phyloP scores from a whole-genome alignment of 2,797 vertebrate species.

The Dicrostonyx torquatus region DNA sequence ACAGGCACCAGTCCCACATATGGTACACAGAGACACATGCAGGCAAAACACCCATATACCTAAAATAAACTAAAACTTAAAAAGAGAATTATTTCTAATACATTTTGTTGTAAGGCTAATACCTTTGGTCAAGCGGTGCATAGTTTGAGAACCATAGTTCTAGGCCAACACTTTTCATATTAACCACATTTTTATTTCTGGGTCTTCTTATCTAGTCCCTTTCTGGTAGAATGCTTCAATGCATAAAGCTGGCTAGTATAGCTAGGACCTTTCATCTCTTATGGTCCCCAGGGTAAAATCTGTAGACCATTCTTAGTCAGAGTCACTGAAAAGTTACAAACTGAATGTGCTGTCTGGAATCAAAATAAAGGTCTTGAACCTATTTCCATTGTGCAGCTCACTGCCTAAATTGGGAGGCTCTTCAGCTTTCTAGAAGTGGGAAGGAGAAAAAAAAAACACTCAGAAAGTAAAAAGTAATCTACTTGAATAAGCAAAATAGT shows the following conservation, averaged over 20 bases:
- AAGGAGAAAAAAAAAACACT: slow-evolving; percentile 5
- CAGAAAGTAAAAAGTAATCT: slow-evolving; percentile 37
- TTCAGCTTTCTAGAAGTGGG: slow-evolving; percentile 31
- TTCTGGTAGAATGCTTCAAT: slow-evolving; percentile 37
- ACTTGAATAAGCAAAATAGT: slow-evolving; percentile 49
- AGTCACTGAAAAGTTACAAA: slow-evolving; percentile 10
- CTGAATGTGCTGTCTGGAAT: not conserved
- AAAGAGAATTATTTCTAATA: not conserved
- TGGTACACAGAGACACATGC: too few relatives aligned
- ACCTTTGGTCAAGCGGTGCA: not conserved
- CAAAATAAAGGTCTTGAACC: slow-evolving; percentile 39
- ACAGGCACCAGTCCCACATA: not conserved
- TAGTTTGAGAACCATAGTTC: not conserved
- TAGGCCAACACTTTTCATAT: not conserved
- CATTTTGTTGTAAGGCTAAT: not conserved
- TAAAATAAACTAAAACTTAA: not conserved
- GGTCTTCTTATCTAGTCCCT: not conserved
- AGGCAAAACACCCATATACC: not conserved
- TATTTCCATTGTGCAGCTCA: slow-evolving; percentile 35
- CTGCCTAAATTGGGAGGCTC: slow-evolving; percentile 28
- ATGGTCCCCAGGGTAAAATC: not conserved
- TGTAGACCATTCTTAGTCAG: not conserved
- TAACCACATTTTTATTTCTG: not conserved
- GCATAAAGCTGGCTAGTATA: slow-evolving; percentile 17
- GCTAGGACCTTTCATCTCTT: slow-evolving; percentile 13